These are phyloP conservation scores for Ploceus nigricollis DNA, from an alignment of 2,113 vertebrate genomes.

Conservation along the genomic window DNA sequence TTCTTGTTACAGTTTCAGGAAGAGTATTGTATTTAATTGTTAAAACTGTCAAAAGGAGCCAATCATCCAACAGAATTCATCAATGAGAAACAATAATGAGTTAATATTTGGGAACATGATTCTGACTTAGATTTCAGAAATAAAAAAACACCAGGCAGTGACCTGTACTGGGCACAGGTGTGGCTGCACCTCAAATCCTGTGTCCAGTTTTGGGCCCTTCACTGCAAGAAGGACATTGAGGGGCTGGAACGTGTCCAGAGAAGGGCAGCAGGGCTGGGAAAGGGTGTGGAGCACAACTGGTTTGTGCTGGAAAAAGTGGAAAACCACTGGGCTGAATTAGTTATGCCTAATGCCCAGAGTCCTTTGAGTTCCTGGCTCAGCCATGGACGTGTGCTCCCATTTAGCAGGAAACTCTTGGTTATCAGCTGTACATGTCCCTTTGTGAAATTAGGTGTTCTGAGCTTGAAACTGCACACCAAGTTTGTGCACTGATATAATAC, in stretches of 20 bases:
- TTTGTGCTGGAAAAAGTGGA: background rate
- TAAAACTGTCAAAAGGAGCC: background rate
- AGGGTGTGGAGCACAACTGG: fast-evolving
- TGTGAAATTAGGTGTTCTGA: background rate
- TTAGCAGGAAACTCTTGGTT: background rate
- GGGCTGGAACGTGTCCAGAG: fast-evolving
- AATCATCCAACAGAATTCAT: background rate
- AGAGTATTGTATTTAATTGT: background rate
- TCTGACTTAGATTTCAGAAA: background rate
- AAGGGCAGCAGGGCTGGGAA: fast-evolving
- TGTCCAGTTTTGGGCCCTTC: background rate
- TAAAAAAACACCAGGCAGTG: background rate
- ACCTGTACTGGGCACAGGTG: background rate
- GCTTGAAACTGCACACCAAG: background rate
- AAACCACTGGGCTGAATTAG: background rate
- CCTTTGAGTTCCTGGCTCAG: background rate
- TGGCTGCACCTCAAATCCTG: background rate
- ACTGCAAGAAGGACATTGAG: background rate
- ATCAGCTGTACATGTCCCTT: background rate
- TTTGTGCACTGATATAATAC: background rate
- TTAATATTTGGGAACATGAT: background rate
- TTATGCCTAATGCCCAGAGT: background rate
- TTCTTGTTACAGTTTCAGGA: background rate
- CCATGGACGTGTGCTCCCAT: fast-evolving
- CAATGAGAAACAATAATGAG: background rate